A percentile compares a stretch with the other conserved stretches of the same genome.
Evolutionary conservation across 2,113 vertebrate genomes (phyloP).

Genomic region (Dascyllus trimaculatus): DNA sequence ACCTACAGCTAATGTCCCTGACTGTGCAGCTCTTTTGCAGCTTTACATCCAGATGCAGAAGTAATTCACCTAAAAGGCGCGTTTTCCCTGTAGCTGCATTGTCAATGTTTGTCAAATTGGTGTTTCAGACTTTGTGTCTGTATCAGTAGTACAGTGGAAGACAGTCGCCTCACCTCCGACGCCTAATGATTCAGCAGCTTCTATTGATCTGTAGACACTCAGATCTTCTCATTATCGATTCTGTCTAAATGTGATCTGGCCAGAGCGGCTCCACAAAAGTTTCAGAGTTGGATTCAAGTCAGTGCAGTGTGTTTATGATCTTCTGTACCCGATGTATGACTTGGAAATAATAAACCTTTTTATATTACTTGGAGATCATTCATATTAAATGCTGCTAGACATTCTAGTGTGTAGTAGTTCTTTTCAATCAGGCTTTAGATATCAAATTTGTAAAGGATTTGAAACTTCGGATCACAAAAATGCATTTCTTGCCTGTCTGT

Average conservation of each 20-base stretch:
- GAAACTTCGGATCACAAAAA: neutral
- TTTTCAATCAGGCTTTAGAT: too few relatives aligned
- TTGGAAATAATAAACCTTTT: too few relatives aligned
- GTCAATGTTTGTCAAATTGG: too few relatives aligned
- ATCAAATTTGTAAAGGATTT: too few relatives aligned
- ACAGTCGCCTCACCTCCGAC: neutral
- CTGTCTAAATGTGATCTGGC: neutral
- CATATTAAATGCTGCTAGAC: too few relatives aligned
- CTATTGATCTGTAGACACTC: neutral
- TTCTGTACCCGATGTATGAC: too few relatives aligned
- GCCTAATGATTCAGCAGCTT: conserved; percentile 23
- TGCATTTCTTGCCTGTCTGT: conserved; percentile 2
- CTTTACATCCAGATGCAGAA: neutral
- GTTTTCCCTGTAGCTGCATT: too few relatives aligned
- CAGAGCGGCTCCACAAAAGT: neutral
- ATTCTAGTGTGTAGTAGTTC: too few relatives aligned
- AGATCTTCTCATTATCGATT: neutral
- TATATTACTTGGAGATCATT: too few relatives aligned
- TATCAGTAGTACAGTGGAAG: neutral
- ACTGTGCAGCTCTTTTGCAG: neutral
- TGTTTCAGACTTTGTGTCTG: too few relatives aligned
- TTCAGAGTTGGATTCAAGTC: neutral
- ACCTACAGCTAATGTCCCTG: too few relatives aligned
- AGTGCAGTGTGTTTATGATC: neutral
- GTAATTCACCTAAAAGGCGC: too few relatives aligned